phyloP scores from a whole-genome alignment of 2,113 vertebrate species.

The Nerophis ophidion region DNA sequence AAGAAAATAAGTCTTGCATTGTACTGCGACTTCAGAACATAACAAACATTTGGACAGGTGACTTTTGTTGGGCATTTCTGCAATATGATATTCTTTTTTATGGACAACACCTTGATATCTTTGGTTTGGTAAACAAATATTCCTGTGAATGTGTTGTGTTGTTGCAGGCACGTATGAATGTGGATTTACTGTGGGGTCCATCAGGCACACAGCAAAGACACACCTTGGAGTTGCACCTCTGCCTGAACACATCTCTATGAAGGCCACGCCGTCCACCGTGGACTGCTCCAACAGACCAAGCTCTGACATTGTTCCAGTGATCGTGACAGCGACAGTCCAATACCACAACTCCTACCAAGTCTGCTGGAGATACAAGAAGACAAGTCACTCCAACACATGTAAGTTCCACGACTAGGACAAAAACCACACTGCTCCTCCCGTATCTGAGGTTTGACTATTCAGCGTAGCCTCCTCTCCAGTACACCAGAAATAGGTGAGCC shows the following conservation, averaged over 20 bases:
- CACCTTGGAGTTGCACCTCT: neutral
- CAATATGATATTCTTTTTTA: too few species aligned
- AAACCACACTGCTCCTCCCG: too few species aligned
- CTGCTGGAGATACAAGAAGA: neutral
- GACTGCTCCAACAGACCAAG: neutral
- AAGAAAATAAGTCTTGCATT: neutral
- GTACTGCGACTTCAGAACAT: neutral
- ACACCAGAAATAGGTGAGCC: too few species aligned
- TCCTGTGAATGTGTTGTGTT: too few species aligned
- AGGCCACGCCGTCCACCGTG: neutral
- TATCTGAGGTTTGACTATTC: too few species aligned
- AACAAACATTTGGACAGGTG: neutral
- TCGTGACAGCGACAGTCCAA: neutral
- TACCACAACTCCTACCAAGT: neutral
- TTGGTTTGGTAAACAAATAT: too few species aligned
- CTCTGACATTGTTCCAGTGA: neutral
- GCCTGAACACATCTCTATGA: neutral
- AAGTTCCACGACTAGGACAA: too few species aligned
- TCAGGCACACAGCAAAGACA: neutral
- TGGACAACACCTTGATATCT: too few species aligned
- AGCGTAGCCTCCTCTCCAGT: too few species aligned
- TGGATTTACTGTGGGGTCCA: neutral
- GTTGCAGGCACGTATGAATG: slow-evolving; percentile 2
- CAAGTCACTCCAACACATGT: too few species aligned
- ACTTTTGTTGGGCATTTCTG: neutral